These are phyloP conservation scores for Augiades crinisus DNA, from an alignment of 2,888 invertebrate genomes.

Conservation along the genomic window DNA sequence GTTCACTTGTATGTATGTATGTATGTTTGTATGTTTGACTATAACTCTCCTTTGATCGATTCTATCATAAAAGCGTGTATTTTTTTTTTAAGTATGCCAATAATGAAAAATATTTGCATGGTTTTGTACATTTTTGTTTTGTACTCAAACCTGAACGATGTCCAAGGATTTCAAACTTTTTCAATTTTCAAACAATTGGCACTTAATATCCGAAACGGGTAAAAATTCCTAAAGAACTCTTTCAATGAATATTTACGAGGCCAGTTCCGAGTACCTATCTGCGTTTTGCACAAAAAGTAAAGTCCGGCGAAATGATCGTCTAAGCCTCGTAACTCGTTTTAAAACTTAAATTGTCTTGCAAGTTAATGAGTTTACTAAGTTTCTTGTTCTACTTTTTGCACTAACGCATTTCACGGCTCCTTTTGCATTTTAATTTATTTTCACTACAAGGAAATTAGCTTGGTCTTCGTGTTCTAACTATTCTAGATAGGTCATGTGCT, in stretches of 20 bases:
- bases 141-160: no score
- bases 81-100: no score
- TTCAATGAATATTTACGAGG: slow-evolving; percentile 9
- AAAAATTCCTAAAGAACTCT: not conserved
- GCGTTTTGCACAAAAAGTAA: slow-evolving; percentile 15
- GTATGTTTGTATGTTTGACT: no score
- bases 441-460: slow-evolving; percentile 21
- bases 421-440: slow-evolving; percentile 26
- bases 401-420: slow-evolving; percentile 26
- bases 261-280: not conserved
- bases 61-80: no score
- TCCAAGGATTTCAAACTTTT: no score
- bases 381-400: slow-evolving; percentile 23
- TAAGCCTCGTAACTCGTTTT: slow-evolving; percentile 21
- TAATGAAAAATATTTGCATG: no score
- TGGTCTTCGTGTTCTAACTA: slow-evolving; percentile 4
- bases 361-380: slow-evolving; percentile 27
- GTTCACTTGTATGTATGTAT: no score
- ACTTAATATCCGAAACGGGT: not conserved
- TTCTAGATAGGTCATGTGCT: no score
- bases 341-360: slow-evolving; percentile 27
- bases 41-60: no score
- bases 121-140: no score
- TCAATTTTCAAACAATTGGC: not conserved
- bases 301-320: slow-evolving; percentile 18